A percentile compares a stretch with the other conserved stretches of the same genome.
Conservation (phyloP, 2,888 invertebrate genomes). For the Plagodis pulveraria region DNA sequence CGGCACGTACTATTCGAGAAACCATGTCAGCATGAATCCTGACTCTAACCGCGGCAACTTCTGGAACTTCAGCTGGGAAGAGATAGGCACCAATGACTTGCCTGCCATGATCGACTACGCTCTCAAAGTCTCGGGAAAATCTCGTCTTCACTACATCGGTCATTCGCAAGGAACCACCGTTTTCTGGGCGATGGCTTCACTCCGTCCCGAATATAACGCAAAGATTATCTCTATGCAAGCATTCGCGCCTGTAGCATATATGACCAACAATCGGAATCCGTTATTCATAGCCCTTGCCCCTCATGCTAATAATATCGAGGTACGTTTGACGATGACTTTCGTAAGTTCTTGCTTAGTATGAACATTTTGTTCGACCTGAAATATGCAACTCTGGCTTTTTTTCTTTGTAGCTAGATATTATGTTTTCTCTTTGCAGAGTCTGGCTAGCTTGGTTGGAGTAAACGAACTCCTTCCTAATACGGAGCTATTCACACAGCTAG, state of each 20-base stretch:
- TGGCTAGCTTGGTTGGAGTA: constrained; percentile 66
- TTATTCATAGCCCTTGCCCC: constrained; percentile 67
- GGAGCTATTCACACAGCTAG: constrained; percentile 70
- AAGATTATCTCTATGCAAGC: constrained; percentile 87
- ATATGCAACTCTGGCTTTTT: too few species aligned
- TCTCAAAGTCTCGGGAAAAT: constrained; percentile 78
- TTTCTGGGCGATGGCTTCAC: constrained; percentile 86
- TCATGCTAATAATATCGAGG: constrained; percentile 60
- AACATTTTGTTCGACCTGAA: too few species aligned
- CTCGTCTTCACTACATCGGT: constrained; percentile 89
- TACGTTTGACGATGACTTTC: constrained; percentile 40
- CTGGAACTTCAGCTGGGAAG: constrained; percentile 91
- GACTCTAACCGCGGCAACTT: constrained; percentile 59
- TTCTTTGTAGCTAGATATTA: too few species aligned
- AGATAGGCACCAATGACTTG: constrained; percentile 90
- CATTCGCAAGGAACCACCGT: constrained; percentile 89
- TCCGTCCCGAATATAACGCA: constrained; percentile 85
- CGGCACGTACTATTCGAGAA: constrained; percentile 87
- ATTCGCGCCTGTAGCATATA: constrained; percentile 87
- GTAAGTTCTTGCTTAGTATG: too few species aligned
- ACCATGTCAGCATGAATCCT: constrained; percentile 75
- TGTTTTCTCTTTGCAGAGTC: constrained; percentile 45
- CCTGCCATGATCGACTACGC: constrained; percentile 91
- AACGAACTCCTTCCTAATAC: constrained; percentile 86
- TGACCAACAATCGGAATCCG: constrained; percentile 75